These are phyloP conservation scores for Calidris pugnax DNA, from an alignment of 2,113 vertebrate genomes.

Conservation along the genomic window DNA sequence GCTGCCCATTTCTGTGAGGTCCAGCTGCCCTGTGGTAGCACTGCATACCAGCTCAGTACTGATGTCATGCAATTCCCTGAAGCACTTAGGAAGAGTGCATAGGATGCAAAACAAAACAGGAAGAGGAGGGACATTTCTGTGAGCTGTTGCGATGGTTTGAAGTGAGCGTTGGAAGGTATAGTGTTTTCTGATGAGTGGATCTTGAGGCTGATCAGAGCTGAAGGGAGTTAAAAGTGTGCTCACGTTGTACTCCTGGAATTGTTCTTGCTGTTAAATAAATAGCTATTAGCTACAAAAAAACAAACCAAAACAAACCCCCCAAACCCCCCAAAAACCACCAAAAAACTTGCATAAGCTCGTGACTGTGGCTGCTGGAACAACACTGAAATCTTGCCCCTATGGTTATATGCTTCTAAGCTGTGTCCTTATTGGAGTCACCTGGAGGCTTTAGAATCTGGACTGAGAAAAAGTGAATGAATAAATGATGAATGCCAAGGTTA, in stretches of 20 bases:
- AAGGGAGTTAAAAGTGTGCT: not conserved
- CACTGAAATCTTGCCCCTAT: not conserved
- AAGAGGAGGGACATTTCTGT: not conserved
- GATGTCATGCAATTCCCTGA: not conserved
- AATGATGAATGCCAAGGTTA: not conserved
- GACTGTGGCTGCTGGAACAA: not conserved
- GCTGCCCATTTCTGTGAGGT: not conserved
- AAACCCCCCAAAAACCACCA: not conserved
- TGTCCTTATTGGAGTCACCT: not conserved
- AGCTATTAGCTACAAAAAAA: not conserved
- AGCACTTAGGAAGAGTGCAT: fast-evolving
- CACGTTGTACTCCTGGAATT: not conserved
- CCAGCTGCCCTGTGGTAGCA: not conserved
- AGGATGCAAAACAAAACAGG: not conserved
- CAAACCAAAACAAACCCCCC: no score
- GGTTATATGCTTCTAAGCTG: not conserved
- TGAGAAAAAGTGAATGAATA: not conserved
- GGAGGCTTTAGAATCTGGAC: not conserved
- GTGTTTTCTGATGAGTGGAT: not conserved
- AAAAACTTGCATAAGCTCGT: not conserved
- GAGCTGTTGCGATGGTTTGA: not conserved
- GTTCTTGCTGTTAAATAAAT: not conserved
- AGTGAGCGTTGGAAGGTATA: not conserved
- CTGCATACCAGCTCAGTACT: fast-evolving
- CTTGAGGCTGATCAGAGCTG: not conserved